Evolutionary conservation across 2,797 vertebrate genomes (phyloP).

Genomic region (Eutrigla gurnardus): DNA sequence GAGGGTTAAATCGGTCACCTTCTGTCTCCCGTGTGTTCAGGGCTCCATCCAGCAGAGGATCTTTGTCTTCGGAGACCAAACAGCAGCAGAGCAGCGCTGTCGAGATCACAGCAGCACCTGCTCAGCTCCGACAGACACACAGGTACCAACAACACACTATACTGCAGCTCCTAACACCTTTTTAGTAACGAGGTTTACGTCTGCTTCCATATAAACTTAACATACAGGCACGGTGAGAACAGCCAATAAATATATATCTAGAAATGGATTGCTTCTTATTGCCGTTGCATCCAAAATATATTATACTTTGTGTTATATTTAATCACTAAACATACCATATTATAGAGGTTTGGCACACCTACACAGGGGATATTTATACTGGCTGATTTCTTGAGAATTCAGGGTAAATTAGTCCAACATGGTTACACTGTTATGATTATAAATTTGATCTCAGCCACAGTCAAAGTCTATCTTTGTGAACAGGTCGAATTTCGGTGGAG

Average conservation of each 20-base stretch:
- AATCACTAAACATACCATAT: too few relatives aligned
- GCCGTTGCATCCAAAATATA: too few relatives aligned
- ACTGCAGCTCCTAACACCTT: background rate
- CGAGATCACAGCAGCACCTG: constrained; percentile 48
- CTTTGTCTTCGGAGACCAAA: constrained; percentile 46
- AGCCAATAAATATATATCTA: background rate
- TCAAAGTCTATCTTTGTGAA: background rate
- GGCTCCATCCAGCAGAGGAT: constrained; percentile 63
- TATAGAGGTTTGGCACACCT: too few relatives aligned
- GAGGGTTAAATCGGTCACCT: background rate
- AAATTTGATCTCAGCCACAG: background rate
- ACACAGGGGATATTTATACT: background rate
- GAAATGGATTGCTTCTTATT: too few relatives aligned
- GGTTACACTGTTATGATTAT: background rate
- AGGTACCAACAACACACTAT: constrained; percentile 43
- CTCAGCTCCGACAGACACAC: constrained; percentile 25
- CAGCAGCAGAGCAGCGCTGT: constrained; percentile 46
- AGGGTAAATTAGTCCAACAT: background rate
- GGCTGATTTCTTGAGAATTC: background rate
- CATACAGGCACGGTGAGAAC: background rate
- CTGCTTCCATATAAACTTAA: background rate
- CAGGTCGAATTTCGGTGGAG: background rate
- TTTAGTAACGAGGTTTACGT: background rate
- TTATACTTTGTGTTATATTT: too few relatives aligned
- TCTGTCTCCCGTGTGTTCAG: constrained; percentile 42